Percentiles rank a stretch among this genome's conserved stretches.
These are phyloP conservation scores for Scaptomyza graminum DNA, from an alignment of 1,140 invertebrate species.

Conservation along the genomic window DNA sequence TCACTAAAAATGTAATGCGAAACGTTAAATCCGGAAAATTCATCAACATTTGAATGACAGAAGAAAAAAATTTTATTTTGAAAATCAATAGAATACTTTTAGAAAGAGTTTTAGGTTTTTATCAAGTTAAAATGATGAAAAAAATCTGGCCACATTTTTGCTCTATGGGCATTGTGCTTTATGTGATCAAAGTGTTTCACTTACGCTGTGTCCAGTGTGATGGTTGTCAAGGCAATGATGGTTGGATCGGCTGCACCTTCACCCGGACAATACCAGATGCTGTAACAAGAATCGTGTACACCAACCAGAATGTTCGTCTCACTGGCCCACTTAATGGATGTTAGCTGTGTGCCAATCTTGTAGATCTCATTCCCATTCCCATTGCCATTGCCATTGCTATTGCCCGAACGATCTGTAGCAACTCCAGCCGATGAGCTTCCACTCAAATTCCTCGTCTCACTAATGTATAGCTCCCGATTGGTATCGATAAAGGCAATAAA, in stretches of 20 bases:
- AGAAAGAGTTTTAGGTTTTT: too few species aligned
- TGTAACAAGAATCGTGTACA: conserved; percentile 91
- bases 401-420: background rate
- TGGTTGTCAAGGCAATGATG: conserved; percentile 85
- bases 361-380: conserved; percentile 83
- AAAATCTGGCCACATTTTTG: too few species aligned
- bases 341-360: conserved; percentile 92
- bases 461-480: conserved; percentile 92
- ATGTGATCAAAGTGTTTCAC: conserved; percentile 83
- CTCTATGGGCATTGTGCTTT: background rate
- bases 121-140: too few species aligned
- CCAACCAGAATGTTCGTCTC: conserved; percentile 93
- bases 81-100: too few species aligned
- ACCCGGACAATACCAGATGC: conserved; percentile 94
- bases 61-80: too few species aligned
- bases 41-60: too few species aligned
- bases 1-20: conserved; percentile 49
- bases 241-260: conserved; percentile 90
- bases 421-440: conserved; percentile 7
- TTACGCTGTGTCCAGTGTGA: conserved; percentile 86
- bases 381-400: conserved; percentile 13
- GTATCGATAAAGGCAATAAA: conserved; percentile 92
- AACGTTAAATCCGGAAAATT: too few species aligned
- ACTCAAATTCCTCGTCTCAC: conserved; percentile 86
- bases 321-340: conserved; percentile 92